These are phyloP conservation scores for Orthosia cruda DNA, from an alignment of 2,888 invertebrate species.

Conservation along the genomic window DNA sequence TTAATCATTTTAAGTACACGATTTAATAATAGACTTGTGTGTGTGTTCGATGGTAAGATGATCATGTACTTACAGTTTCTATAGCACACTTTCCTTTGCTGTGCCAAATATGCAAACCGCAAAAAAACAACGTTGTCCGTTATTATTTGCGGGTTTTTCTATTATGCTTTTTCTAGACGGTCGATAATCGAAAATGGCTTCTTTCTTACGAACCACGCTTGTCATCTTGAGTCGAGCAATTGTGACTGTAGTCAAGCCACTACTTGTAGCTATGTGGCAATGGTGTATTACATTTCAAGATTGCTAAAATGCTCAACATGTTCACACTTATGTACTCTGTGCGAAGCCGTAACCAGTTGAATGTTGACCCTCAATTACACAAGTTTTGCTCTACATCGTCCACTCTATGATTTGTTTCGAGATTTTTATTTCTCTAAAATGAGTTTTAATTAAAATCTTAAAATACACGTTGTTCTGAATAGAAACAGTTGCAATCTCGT, in stretches of 20 bases:
- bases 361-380: constrained; percentile 5
- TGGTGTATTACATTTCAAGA: constrained; percentile 27
- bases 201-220: background rate
- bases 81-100: background rate
- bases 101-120: background rate
- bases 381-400: constrained; percentile 2
- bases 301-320: constrained; percentile 9
- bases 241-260: background rate
- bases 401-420: background rate
- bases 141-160: background rate
- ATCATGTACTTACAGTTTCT: background rate
- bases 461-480: background rate
- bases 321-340: background rate
- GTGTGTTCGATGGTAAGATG: background rate
- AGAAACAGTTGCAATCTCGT: background rate
- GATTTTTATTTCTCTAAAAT: background rate
- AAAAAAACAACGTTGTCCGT: background rate
- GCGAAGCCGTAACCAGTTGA: background rate
- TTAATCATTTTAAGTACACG: background rate
- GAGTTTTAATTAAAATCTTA: background rate
- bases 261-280: background rate
- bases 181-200: background rate
- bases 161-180: background rate
- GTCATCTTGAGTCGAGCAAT: background rate
- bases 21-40: background rate